Conservation (phyloP, 2,888 invertebrate species). For the Netelia inedita region DNA sequence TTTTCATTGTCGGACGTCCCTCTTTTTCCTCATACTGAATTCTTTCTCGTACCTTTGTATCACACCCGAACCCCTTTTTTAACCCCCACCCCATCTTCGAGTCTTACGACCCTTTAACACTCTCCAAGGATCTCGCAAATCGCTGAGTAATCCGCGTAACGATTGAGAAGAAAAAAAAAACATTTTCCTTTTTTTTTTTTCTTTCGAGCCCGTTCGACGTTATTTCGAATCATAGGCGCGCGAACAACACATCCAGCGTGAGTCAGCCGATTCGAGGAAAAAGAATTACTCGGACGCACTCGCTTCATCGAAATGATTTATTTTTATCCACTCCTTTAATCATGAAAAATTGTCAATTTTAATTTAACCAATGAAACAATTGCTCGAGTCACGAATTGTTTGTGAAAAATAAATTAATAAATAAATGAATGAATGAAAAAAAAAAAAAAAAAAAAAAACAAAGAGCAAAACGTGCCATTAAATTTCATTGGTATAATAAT, state of each 20-base stretch:
- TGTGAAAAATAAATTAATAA: constrained; percentile 2
- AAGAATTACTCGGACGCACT: too few relatives aligned
- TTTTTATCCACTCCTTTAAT: too few relatives aligned
- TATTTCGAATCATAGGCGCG: neutral
- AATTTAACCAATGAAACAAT: too few relatives aligned
- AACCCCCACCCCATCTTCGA: neutral
- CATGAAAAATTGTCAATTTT: too few relatives aligned
- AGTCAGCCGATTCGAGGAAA: too few relatives aligned
- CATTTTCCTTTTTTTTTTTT: neutral
- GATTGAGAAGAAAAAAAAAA: constrained; percentile 15
- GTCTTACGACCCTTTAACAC: constrained; percentile 13
- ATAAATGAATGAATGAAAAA: constrained; percentile 3
- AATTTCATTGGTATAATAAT: too few relatives aligned
- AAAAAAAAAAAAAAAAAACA: neutral
- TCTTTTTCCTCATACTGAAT: constrained; percentile 24
- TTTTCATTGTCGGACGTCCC: neutral
- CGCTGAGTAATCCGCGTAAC: constrained; percentile 10
- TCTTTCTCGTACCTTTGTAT: constrained; percentile 12
- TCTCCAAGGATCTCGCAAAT: constrained; percentile 5
- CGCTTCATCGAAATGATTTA: too few relatives aligned
- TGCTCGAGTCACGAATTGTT: neutral
- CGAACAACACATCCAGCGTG: too few relatives aligned
- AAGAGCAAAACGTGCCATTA: neutral
- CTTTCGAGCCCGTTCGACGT: neutral
- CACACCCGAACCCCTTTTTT: constrained; percentile 6